Evolutionary conservation across 2,888 invertebrate species (phyloP).

Genomic region (Carterocephalus palaemon): DNA sequence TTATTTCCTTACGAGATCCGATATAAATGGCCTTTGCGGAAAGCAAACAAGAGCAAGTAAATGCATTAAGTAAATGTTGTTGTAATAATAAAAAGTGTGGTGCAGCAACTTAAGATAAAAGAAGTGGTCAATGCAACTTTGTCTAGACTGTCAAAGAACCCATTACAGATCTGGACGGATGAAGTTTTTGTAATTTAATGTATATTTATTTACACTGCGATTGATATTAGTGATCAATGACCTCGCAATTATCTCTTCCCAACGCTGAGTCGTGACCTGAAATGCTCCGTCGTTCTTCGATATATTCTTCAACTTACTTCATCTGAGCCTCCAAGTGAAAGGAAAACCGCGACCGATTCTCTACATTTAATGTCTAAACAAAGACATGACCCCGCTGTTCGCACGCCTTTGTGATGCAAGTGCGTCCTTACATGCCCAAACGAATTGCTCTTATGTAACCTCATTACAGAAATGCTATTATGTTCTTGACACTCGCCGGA

Average conservation of each 20-base stretch:
- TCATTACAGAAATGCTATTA: slow-evolving; percentile 45
- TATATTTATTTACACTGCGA: slow-evolving; percentile 17
- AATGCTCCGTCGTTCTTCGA: slow-evolving; percentile 47
- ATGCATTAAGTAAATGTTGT: slow-evolving; percentile 3
- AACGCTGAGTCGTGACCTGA: slow-evolving; percentile 49
- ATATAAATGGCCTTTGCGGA: slow-evolving; percentile 5
- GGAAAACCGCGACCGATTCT: slow-evolving; percentile 58
- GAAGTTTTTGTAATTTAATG: slow-evolving; percentile 23
- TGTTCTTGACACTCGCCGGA: slow-evolving; percentile 32
- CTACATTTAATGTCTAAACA: slow-evolving; percentile 37
- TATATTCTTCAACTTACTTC: slow-evolving; percentile 56
- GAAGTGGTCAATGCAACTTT: slow-evolving; percentile 6
- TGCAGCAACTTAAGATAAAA: slow-evolving; percentile 9
- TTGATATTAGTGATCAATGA: slow-evolving; percentile 21
- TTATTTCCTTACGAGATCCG: slow-evolving; percentile 14
- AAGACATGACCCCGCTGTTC: slow-evolving; percentile 54
- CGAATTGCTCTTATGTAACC: slow-evolving; percentile 51
- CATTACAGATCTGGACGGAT: slow-evolving; percentile 8
- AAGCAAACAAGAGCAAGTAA: slow-evolving; percentile 1
- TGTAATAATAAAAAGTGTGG: slow-evolving; percentile 4
- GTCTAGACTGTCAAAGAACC: slow-evolving; percentile 13
- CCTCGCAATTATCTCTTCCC: slow-evolving; percentile 19
- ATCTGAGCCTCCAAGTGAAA: slow-evolving; percentile 64
- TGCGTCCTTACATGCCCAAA: slow-evolving; percentile 39
- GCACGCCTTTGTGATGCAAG: slow-evolving; percentile 52